Evolutionary conservation across 2,888 invertebrate genomes (phyloP).

Genomic region (Exephanes ischioxanthus): DNA sequence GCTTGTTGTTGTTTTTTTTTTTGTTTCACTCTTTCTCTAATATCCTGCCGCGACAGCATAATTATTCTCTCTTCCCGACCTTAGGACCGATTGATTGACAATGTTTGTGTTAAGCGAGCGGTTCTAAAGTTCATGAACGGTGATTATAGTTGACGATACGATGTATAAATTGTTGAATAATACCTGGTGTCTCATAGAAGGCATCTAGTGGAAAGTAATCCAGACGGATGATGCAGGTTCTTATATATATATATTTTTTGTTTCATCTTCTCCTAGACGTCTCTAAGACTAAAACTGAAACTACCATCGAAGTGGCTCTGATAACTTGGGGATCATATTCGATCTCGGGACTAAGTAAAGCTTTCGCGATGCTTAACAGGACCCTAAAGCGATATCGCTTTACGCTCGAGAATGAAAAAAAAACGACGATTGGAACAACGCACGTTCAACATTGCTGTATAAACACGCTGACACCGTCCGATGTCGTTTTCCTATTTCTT

Average conservation of each 20-base stretch:
- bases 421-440: conserved; percentile 8
- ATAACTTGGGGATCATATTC: conserved; percentile 62
- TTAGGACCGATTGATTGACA: conserved; percentile 73
- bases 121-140: conserved; percentile 72
- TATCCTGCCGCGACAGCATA: conserved; percentile 53
- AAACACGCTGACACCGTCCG: conserved; percentile 26
- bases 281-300: conserved; percentile 60
- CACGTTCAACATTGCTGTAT: conserved; percentile 8
- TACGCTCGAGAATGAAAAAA: conserved; percentile 8
- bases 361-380: conserved; percentile 42
- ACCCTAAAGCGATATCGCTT: conserved; percentile 14
- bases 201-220: conserved; percentile 70
- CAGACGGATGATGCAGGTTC: conserved; percentile 63
- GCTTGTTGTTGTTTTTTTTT: conserved; percentile 32
- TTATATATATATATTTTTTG: conserved; percentile 54
- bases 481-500: conserved; percentile 44
- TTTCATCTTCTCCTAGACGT: conserved; percentile 47
- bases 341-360: conserved; percentile 58
- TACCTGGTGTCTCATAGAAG: conserved; percentile 68
- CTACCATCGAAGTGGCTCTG: conserved; percentile 64
- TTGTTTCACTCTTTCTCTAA: conserved; percentile 27
- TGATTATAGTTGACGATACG: conserved; percentile 72
- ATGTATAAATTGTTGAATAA: conserved; percentile 65
- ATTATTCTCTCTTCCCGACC: conserved; percentile 59
- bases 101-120: conserved; percentile 72